Evolutionary conservation across 2,888 invertebrate species (phyloP).

Genomic region (Automeris io): DNA sequence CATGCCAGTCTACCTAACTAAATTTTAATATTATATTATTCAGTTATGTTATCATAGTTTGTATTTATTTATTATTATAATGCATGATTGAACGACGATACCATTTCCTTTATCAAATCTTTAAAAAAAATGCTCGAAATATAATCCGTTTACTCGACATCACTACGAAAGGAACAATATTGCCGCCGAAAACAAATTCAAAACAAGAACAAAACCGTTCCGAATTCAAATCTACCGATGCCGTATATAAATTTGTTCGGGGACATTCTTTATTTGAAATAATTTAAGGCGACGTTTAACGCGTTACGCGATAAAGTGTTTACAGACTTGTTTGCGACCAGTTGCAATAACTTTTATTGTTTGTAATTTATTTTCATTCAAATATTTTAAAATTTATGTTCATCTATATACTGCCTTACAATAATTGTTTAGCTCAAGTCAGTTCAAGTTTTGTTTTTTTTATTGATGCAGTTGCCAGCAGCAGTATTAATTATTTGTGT

Average conservation of each 20-base stretch:
- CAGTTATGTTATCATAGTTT: too few relatives aligned
- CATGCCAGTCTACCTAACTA: too few relatives aligned
- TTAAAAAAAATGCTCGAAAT: neutral
- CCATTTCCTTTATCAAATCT: too few relatives aligned
- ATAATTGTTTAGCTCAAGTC: too few relatives aligned
- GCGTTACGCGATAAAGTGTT: conserved; percentile 52
- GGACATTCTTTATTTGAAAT: conserved; percentile 42
- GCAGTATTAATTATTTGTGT: too few relatives aligned
- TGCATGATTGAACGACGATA: too few relatives aligned
- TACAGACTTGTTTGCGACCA: conserved; percentile 51
- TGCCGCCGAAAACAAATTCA: conserved; percentile 20
- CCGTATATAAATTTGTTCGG: conserved; percentile 36
- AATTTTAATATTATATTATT: too few relatives aligned
- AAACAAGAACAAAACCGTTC: conserved; percentile 37
- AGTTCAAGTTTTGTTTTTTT: too few relatives aligned
- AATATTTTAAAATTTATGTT: conserved; percentile 4
- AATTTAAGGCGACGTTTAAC: conserved; percentile 48
- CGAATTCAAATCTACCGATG: conserved; percentile 44
- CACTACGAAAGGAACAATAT: conserved; percentile 11
- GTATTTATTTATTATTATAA: too few relatives aligned
- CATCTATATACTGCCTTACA: too few relatives aligned
- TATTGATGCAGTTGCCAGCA: too few relatives aligned
- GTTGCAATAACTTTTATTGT: conserved; percentile 2
- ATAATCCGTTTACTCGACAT: conserved; percentile 7
- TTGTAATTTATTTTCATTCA: neutral